phyloP scores from a whole-genome alignment of 2,113 vertebrate genomes.

The Castor canadensis region DNA sequence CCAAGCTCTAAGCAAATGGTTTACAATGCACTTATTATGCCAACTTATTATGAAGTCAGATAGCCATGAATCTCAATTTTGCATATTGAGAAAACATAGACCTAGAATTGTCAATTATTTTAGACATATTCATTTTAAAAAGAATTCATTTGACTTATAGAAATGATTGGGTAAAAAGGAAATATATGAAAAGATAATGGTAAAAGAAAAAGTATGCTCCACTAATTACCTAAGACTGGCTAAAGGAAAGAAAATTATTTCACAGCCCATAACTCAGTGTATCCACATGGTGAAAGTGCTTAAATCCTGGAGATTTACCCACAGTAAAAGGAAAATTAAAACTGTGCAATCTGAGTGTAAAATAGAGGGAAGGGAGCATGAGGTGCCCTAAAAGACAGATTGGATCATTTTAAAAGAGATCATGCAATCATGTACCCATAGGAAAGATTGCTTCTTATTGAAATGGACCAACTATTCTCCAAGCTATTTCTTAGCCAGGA shows the following conservation, averaged over 20 bases:
- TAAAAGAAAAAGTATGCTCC: background rate
- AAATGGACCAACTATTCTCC: slow-evolving; percentile 14
- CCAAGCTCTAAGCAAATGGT: background rate
- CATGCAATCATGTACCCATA: background rate
- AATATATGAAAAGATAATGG: background rate
- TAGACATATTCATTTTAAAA: background rate
- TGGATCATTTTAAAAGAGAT: background rate
- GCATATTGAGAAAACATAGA: background rate
- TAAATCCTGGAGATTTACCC: background rate
- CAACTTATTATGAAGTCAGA: background rate
- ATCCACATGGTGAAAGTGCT: background rate
- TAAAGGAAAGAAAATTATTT: slow-evolving; percentile 35
- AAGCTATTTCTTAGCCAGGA: background rate
- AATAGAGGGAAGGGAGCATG: background rate
- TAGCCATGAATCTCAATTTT: background rate
- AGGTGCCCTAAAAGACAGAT: background rate
- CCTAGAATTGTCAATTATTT: background rate
- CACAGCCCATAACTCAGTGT: background rate
- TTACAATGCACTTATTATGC: background rate
- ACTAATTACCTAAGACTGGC: background rate
- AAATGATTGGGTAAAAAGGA: background rate
- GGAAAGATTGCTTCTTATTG: background rate
- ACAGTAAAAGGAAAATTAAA: background rate
- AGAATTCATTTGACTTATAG: background rate
- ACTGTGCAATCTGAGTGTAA: background rate